phyloP scores from a whole-genome alignment of 2,113 vertebrate species.

The Lates calcarifer region DNA sequence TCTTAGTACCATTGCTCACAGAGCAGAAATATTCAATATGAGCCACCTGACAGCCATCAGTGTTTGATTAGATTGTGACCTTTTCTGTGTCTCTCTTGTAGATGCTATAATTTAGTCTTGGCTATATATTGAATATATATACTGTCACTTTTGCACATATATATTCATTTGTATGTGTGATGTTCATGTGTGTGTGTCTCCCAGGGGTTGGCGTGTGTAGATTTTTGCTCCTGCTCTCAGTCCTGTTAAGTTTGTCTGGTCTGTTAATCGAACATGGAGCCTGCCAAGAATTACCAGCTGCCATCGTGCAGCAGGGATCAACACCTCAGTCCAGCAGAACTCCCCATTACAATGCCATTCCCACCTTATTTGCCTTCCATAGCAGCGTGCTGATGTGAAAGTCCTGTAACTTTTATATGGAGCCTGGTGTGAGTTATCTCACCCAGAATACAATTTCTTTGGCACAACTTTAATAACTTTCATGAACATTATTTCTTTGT shows the following conservation, averaged over 20 bases:
- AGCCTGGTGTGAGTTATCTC: conserved; percentile 39
- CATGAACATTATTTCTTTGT: conserved; percentile 28
- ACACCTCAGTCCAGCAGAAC: conserved; percentile 57
- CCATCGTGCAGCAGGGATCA: conserved; percentile 52
- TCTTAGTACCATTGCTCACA: conserved; percentile 8
- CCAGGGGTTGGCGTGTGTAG: conserved; percentile 19
- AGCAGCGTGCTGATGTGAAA: conserved; percentile 41
- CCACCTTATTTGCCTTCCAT: conserved; percentile 35
- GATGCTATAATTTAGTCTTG: not conserved
- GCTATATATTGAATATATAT: conserved; percentile 16
- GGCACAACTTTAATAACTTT: conserved; percentile 51
- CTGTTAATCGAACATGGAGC: conserved; percentile 53
- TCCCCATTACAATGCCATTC: conserved; percentile 65
- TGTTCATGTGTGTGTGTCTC: conserved; percentile 24
- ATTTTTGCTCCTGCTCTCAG: conserved; percentile 8
- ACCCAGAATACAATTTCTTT: conserved; percentile 41
- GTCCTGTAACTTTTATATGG: conserved; percentile 55
- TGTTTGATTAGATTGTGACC: not conserved
- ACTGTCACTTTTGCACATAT: conserved; percentile 12
- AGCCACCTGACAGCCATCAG: not conserved
- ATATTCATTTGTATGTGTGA: conserved; percentile 17
- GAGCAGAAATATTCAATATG: conserved; percentile 8
- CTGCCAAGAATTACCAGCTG: conserved; percentile 70
- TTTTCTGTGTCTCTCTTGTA: conserved; percentile 1
- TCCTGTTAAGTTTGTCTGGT: conserved; percentile 48